phyloP scores from a whole-genome alignment of 2,113 vertebrate species.

The Neotoma lepida region DNA sequence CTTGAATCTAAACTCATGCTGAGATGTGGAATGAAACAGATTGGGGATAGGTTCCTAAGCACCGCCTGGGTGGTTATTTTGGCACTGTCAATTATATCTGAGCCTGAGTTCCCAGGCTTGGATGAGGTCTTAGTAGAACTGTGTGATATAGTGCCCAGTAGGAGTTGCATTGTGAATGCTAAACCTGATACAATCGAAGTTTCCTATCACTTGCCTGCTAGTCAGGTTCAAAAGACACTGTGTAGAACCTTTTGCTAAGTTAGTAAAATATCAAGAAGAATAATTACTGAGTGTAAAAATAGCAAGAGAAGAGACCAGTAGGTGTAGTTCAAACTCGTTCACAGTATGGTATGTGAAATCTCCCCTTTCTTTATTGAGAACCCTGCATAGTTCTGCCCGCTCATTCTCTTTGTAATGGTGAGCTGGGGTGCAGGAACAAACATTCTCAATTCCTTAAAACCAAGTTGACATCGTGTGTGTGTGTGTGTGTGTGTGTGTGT shows the following conservation, averaged over 20 bases:
- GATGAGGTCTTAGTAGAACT: neutral
- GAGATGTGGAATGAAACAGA: neutral
- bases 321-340: constrained; percentile 64
- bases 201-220: neutral
- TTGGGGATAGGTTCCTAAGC: neutral
- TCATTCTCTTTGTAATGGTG: neutral
- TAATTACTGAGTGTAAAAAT: constrained; percentile 63
- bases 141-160: neutral
- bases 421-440: neutral
- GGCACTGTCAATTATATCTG: neutral
- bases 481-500: neutral
- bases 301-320: constrained; percentile 58
- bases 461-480: neutral
- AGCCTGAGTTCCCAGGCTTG: neutral
- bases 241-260: constrained; percentile 40
- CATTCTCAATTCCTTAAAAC: neutral
- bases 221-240: constrained; percentile 3
- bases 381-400: neutral
- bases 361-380: neutral
- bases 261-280: constrained; percentile 64
- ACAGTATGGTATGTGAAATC: neutral
- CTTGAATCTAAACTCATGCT: neutral
- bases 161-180: neutral
- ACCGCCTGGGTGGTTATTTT: neutral
- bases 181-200: neutral